These are phyloP conservation scores for Hydrotaea diabolus DNA, from an alignment of 2,888 invertebrate species.

Conservation along the genomic window DNA sequence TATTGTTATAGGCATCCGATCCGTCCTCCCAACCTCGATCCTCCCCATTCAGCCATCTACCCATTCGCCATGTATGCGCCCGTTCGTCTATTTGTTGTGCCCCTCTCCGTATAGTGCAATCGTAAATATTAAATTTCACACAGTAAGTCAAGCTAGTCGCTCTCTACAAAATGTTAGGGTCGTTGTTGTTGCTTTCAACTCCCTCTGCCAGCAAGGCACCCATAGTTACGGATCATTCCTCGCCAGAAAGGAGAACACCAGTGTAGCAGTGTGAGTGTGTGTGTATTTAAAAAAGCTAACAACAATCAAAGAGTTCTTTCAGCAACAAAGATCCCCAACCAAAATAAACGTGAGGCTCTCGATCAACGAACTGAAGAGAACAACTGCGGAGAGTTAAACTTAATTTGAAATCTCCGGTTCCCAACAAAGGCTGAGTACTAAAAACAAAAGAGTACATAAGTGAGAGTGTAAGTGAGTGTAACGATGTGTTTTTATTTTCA, in stretches of 20 bases:
- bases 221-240: background rate
- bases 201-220: background rate
- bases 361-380: background rate
- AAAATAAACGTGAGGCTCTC: background rate
- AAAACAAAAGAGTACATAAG: background rate
- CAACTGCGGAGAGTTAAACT: background rate
- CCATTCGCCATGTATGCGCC: background rate
- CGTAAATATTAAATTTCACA: slow-evolving; percentile 9
- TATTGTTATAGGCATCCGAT: background rate
- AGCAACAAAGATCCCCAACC: background rate
- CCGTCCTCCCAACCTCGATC: background rate
- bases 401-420: background rate
- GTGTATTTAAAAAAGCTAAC: background rate
- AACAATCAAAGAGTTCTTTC: background rate
- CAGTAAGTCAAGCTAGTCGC: background rate
- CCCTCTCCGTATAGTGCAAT: background rate
- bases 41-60: background rate
- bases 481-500: background rate
- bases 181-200: background rate
- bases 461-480: background rate
- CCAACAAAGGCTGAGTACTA: background rate
- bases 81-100: background rate
- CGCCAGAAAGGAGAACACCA: background rate
- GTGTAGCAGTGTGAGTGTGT: background rate
- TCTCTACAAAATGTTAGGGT: background rate